Evolutionary conservation across 2,797 vertebrate species (phyloP).

Genomic region (Hydrophis major): DNA sequence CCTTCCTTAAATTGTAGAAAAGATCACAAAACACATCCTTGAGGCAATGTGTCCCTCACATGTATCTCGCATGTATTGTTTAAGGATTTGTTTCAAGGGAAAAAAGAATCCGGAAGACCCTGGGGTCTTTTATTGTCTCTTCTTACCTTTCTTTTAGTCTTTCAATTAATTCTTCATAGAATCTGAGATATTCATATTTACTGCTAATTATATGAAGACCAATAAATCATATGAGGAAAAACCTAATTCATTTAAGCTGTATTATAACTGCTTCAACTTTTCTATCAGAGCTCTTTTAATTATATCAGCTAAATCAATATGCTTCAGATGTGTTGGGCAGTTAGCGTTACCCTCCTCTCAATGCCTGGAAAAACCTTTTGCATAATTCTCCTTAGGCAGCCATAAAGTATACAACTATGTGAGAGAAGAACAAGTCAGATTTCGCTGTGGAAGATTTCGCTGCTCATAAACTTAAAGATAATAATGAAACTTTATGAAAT

Average conservation of each 20-base stretch:
- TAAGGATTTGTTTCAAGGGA: not conserved
- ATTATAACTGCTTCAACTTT: not conserved
- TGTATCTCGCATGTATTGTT: not conserved
- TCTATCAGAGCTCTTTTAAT: not conserved
- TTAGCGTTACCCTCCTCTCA: not conserved
- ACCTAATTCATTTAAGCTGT: not conserved
- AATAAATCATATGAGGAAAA: not conserved
- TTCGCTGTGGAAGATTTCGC: not conserved
- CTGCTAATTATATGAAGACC: not conserved
- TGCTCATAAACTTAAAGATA: too few species aligned
- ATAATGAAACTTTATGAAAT: not conserved
- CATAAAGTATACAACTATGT: not conserved
- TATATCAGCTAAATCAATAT: not conserved
- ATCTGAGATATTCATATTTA: not conserved
- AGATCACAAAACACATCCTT: not conserved
- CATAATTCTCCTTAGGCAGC: not conserved
- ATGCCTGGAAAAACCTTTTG: not conserved
- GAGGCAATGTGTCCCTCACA: not conserved
- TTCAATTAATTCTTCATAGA: not conserved
- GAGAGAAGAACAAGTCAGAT: not conserved
- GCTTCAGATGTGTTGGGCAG: not conserved
- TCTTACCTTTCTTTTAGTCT: not conserved
- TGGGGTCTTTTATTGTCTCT: not conserved
- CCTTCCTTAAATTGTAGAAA: not conserved
- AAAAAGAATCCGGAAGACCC: not conserved